phyloP scores from a whole-genome alignment of 2,797 vertebrate genomes.

The Eupleurogrammus muticus region DNA sequence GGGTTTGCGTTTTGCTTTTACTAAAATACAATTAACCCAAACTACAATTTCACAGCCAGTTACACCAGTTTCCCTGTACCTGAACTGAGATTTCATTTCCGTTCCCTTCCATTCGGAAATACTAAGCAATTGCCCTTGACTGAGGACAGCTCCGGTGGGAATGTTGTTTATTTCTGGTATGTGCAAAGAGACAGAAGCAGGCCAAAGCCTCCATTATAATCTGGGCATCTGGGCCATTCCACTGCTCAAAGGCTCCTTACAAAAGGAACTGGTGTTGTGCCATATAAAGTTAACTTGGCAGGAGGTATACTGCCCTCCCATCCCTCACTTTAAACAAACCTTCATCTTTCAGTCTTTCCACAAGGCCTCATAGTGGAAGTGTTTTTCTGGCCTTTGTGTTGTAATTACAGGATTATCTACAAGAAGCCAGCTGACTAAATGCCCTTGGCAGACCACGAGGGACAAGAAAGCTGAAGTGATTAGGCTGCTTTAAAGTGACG shows the following conservation, averaged over 20 bases:
- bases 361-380: constrained; percentile 42
- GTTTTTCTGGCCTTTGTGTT: constrained; percentile 64
- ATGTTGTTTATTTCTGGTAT: constrained; percentile 81
- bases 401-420: constrained; percentile 75
- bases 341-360: constrained; percentile 50
- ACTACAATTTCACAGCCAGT: constrained; percentile 33
- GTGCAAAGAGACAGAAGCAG: constrained; percentile 74
- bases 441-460: constrained; percentile 51
- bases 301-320: constrained; percentile 41
- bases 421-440: constrained; percentile 67
- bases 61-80: constrained; percentile 32
- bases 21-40: constrained; percentile 16
- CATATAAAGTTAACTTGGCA: constrained; percentile 64
- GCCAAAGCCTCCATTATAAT: constrained; percentile 74
- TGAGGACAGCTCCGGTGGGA: constrained; percentile 70
- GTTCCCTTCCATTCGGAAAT: constrained; percentile 62
- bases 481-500: constrained; percentile 66
- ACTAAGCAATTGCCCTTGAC: constrained; percentile 71
- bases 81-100: constrained; percentile 54
- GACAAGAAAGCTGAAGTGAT: constrained; percentile 61
- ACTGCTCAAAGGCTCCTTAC: constrained; percentile 66
- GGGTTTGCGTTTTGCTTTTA: constrained; percentile 13
- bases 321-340: background rate
- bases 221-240: constrained; percentile 74
- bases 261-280: constrained; percentile 59